Base-by-base conservation (phyloP, 2,888 invertebrate species). In the Syrphus vitripennis region DNA sequence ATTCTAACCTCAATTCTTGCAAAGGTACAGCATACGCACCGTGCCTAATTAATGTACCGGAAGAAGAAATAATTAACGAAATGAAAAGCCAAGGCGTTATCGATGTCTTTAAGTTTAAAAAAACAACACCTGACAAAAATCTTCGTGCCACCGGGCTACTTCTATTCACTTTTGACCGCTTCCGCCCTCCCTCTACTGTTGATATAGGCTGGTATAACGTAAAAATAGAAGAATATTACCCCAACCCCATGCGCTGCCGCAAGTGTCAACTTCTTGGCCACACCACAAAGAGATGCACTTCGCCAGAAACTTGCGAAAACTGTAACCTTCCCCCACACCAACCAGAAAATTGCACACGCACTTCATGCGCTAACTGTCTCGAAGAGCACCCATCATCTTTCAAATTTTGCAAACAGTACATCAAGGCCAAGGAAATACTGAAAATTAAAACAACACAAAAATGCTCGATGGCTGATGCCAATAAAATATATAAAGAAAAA, bases 111-210 rank as follows among this genome's bases (percentile, higher is more conserved):
- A 70, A 77, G 34, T 78, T 59, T 6, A 69, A 61, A 14, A 69
- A 70, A 53, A 21, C n/a, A 10, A 24, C 50, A 9, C 63, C 45
- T 14, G 26, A 42, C 10, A 65, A 65, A 6, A 65, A 65, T 6
- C 26, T 21, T 10, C 16, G 31, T 2, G 57, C 63, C 9, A 45
- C 70, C 4, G n/a, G n/a, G n/a, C n/a, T n/a, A n/a, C n/a, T 78
- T 10, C 55, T 78, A 29, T 78, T 63, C 19, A 78, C 78, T 0
- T 78, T 78, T 31, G 78, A 78, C 21, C 70, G 70, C 6, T 78
- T 78, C 55, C 55, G 40, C 16, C 63, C 63, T 12, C 53, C 71
- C 14, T 63, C 59, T 1, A 24, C 63, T 3, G 16, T 71, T 6
- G 50, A 70, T 14, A 42, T 77, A 37, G 69, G 48, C 12, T 76